Conservation (phyloP, 2,113 vertebrate species). For the Gyps fulvus region DNA sequence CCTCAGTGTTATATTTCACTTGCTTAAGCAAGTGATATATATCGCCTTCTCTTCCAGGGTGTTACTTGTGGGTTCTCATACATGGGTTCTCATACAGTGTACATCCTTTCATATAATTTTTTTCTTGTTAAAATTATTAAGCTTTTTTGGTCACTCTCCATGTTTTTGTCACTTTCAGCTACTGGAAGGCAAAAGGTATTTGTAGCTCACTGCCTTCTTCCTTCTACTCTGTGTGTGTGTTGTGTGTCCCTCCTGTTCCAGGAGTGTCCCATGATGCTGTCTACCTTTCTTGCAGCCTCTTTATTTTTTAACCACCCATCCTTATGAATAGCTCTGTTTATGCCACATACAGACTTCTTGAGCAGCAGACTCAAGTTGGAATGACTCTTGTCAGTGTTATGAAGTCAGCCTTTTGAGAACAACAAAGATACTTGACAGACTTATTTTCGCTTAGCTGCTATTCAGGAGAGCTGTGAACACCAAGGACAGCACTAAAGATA, state of each 20-base stretch:
- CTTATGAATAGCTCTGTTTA: neutral
- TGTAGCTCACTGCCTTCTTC: neutral
- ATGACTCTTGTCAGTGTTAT: neutral
- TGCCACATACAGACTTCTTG: neutral
- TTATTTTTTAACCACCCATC: neutral
- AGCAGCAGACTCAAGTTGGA: neutral
- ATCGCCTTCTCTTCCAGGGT: rapidly evolving
- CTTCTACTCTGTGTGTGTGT: neutral
- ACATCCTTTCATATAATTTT: neutral
- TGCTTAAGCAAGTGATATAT: neutral
- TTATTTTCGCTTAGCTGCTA: neutral
- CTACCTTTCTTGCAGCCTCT: neutral
- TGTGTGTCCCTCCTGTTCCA: neutral
- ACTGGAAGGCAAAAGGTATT: neutral
- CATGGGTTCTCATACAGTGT: neutral
- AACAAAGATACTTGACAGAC: neutral
- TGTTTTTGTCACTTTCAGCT: neutral
- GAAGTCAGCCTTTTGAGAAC: neutral
- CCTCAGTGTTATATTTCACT: neutral
- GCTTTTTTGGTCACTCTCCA: neutral
- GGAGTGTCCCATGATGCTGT: neutral
- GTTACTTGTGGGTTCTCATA: neutral
- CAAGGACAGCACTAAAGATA: neutral
- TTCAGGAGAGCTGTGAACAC: neutral
- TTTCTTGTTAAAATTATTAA: neutral